Percentiles rank a stretch among this genome's conserved stretches.
Evolutionary conservation across 2,113 vertebrate species (phyloP).

Genomic region (Sander vitreus): DNA sequence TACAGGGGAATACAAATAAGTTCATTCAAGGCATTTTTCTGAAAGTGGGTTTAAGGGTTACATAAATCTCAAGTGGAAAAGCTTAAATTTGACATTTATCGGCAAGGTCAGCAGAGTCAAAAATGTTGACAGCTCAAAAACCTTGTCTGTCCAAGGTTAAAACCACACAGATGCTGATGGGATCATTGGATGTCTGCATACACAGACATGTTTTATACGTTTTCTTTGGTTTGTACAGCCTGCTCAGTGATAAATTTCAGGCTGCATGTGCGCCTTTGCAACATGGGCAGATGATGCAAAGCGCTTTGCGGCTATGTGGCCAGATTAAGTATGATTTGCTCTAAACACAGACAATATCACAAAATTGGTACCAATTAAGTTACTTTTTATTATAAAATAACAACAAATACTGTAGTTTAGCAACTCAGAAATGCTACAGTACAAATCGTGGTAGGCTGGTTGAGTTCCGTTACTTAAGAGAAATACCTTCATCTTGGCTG

Average conservation of each 20-base stretch:
- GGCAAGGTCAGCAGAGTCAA: constrained; percentile 40
- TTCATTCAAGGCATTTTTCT: constrained; percentile 60
- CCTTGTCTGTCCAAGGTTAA: constrained; percentile 25
- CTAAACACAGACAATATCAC: neutral
- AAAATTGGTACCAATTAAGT: neutral
- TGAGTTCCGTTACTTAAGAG: neutral
- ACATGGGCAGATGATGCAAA: neutral
- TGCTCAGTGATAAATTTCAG: neutral
- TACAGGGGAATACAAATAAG: constrained; percentile 54
- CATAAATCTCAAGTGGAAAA: constrained; percentile 67
- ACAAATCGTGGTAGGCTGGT: neutral
- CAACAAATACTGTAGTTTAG: neutral
- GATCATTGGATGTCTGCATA: neutral
- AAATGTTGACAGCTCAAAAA: constrained; percentile 50
- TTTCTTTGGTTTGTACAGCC: neutral
- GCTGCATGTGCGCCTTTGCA: neutral
- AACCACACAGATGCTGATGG: constrained; percentile 9
- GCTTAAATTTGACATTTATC: constrained; percentile 56
- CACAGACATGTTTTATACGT: neutral
- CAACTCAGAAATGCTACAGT: neutral
- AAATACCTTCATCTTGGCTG: constrained; percentile 88
- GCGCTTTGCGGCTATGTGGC: neutral
- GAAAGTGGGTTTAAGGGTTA: constrained; percentile 59
- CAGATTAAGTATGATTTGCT: neutral
- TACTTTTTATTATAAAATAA: neutral